Evolutionary conservation across 2,888 invertebrate species (phyloP).

Genomic region (Orchestes rusci): DNA sequence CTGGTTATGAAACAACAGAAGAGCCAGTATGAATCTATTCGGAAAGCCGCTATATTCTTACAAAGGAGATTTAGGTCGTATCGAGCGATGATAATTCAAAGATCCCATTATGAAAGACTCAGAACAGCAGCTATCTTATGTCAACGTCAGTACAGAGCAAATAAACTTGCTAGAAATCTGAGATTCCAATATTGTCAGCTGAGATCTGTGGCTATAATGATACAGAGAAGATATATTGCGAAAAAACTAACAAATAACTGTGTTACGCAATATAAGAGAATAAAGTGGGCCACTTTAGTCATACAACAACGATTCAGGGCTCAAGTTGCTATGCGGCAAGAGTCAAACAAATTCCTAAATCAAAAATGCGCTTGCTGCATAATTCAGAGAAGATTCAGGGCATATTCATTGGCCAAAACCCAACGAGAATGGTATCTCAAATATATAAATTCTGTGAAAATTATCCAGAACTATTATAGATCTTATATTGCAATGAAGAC

Average conservation of each 20-base stretch:
- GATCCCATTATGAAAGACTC: constrained; percentile 3
- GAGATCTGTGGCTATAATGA: constrained; percentile 3
- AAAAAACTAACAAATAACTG: neutral
- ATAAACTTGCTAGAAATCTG: constrained; percentile 3
- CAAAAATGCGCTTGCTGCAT: constrained; percentile 12
- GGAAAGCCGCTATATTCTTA: constrained; percentile 26
- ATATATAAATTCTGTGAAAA: constrained; percentile 39
- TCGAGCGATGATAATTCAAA: constrained; percentile 32
- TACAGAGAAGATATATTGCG: constrained; percentile 39
- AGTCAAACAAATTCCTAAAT: constrained; percentile 25
- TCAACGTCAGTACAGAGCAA: constrained; percentile 39
- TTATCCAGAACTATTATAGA: constrained; percentile 45
- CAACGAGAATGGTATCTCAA: constrained; percentile 40
- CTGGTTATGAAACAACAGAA: neutral
- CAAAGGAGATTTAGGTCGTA: constrained; percentile 38
- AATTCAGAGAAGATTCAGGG: constrained; percentile 18
- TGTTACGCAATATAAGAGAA: neutral
- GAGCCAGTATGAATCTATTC: constrained; percentile 7
- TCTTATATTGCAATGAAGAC: constrained; percentile 30
- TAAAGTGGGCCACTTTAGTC: constrained; percentile 17
- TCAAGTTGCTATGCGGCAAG: constrained; percentile 42
- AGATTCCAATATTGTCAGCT: neutral
- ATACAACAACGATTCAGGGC: constrained; percentile 24
- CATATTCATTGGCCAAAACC: constrained; percentile 37
- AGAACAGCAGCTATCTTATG: constrained; percentile 34